Base-by-base conservation (phyloP, 2,888 invertebrate species). In the Drosophila mimetica region DNA sequence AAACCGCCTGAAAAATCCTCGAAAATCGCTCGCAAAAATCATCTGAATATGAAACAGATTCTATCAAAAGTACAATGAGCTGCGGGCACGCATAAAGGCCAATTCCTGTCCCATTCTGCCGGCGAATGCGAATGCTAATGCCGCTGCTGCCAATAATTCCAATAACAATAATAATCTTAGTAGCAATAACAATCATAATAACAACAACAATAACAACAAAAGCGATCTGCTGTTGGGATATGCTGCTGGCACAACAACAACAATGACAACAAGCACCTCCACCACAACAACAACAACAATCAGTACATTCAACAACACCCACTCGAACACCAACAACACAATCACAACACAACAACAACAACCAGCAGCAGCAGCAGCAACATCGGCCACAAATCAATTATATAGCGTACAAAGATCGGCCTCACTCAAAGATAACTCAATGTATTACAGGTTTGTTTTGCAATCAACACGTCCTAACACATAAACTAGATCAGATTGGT, bases 1-100 rank as follows among this genome's bases (percentile, higher is more conserved):
- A 47, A 16, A 25, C 6, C 39, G 34, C n/a, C 34, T 34, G 34
- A 36, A 41, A 42, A 20, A 20, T 20, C 36, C 18, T 54, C 54
- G 28, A 36, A 20, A 59, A 42, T 22, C 41, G 37, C 37, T 54
- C 28, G 55, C 54, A 55, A 44, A 44, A 25, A 16, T 2, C 13
- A 30, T 30, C 30, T 30, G 18, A 11, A 46, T 41, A 57, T 20
- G 51, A 25, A 28, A 59, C 79, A 97, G 96, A 95, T 97, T 96
- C 95, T 96, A 96, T 95, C 95, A 96, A 93, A 95, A 96, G 93
- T 96, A 96, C 93, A 94, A 95, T 93, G 96, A 96, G 94, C 94
- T 96, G 93, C 95, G 95, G 92, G 96, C 96, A 92, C 95, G 96
- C 93, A 96, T 97, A 93, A 96, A 96, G 94, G 96, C 96, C 91